A percentile compares a stretch with the other conserved stretches of the same genome.
phyloP scores from a whole-genome alignment of 2,888 invertebrate species.

The Noctua fimbriata region DNA sequence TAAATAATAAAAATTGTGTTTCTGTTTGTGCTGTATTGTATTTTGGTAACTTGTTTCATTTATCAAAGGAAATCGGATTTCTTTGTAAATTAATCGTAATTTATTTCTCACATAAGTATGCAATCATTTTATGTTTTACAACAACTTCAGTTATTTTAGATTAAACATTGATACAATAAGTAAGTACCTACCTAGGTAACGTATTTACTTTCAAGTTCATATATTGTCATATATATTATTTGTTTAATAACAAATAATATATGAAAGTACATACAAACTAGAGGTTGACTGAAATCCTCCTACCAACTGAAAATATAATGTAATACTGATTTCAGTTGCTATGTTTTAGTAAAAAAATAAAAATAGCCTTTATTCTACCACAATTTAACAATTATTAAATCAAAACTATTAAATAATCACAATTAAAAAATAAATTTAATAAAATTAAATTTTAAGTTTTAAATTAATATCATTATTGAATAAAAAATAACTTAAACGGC shows the following conservation, averaged over 20 bases:
- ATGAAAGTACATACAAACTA: background rate
- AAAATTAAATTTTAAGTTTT: too few species aligned
- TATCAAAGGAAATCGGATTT: background rate
- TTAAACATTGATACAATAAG: background rate
- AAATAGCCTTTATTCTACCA: too few species aligned
- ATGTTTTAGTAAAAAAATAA: too few species aligned
- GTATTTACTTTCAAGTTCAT: too few species aligned
- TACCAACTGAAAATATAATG: background rate
- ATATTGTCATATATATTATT: too few species aligned
- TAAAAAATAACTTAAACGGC: too few species aligned
- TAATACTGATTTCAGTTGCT: too few species aligned
- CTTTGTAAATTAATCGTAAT: background rate
- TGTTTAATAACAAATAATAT: background rate
- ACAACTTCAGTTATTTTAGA: background rate
- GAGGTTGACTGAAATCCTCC: background rate
- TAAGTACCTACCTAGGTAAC: background rate
- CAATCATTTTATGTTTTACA: background rate
- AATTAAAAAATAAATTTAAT: too few species aligned
- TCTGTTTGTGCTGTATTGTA: background rate
- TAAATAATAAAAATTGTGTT: too few species aligned
- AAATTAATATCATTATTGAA: too few species aligned
- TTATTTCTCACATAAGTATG: background rate
- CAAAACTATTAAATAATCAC: too few species aligned
- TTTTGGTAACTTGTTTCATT: conserved; percentile 23
- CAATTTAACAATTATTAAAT: too few species aligned